phyloP scores from a whole-genome alignment of 2,113 vertebrate species.

The Pseudonaja textilis region DNA sequence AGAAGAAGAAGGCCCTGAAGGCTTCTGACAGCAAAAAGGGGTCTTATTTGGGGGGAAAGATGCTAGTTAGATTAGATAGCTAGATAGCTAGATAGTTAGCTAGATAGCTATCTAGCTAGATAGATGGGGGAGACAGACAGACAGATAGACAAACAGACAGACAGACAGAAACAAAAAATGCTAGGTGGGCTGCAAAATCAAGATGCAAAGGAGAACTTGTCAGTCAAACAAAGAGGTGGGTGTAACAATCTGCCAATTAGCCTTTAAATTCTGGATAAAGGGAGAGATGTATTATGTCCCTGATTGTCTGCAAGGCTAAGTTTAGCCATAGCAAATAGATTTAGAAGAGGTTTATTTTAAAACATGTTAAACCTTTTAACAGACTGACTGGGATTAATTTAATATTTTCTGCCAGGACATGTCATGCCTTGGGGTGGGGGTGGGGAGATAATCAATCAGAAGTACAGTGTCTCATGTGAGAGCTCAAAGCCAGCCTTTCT shows the following conservation, averaged over 20 bases:
- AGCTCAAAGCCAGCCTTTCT: not conserved
- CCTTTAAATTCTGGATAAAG: not conserved
- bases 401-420: not conserved
- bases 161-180: too few species aligned
- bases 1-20: too few species aligned
- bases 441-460: not conserved
- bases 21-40: too few species aligned
- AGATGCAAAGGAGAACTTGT: not conserved
- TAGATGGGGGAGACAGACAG: too few species aligned
- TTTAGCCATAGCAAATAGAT: not conserved
- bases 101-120: too few species aligned
- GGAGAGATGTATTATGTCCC: not conserved
- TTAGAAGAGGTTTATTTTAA: not conserved
- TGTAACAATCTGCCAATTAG: not conserved
- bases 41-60: too few species aligned
- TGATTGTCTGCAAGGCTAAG: not conserved
- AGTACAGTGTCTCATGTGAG: not conserved
- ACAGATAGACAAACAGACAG: too few species aligned
- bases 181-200: too few species aligned
- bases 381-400: not conserved
- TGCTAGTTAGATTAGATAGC: too few species aligned
- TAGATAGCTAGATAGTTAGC: too few species aligned
- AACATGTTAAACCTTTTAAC: not conserved
- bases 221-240: not conserved
- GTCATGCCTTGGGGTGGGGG: not conserved